Conservation (phyloP, 2,113 vertebrate species). For the Donacobius atricapilla region DNA sequence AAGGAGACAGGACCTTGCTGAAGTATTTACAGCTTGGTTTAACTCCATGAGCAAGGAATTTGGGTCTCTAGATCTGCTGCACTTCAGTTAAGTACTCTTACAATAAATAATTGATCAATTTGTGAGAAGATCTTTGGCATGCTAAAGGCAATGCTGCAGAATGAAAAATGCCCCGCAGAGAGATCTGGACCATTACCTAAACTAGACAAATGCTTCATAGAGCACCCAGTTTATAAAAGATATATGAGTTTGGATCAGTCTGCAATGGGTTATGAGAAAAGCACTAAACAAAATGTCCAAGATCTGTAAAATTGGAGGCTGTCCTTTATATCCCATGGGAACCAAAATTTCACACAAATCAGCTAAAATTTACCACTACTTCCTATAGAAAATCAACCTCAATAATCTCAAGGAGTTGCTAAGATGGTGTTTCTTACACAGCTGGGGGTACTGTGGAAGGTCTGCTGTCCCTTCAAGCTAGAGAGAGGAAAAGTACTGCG, state of each 20-base stretch:
- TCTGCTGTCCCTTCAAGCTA: not conserved
- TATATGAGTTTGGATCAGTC: not conserved
- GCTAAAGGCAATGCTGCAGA: not conserved
- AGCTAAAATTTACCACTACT: not conserved
- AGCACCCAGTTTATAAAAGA: not conserved
- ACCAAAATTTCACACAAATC: not conserved
- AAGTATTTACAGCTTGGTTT: not conserved
- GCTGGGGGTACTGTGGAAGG: not conserved
- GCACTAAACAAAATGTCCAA: not conserved
- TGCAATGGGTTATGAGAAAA: not conserved
- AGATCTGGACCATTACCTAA: not conserved
- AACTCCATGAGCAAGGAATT: not conserved
- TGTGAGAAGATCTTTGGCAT: not conserved
- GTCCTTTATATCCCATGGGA: not conserved
- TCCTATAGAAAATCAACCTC: rapidly evolving
- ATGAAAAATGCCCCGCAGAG: not conserved
- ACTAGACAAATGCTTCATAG: not conserved
- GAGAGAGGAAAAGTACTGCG: not conserved
- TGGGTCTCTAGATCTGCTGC: not conserved
- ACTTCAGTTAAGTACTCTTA: not conserved
- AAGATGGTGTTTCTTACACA: not conserved
- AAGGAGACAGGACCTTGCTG: not conserved
- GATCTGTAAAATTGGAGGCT: not conserved
- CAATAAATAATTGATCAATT: not conserved
- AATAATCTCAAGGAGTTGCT: not conserved